Evolutionary conservation across 2,113 vertebrate genomes (phyloP).

Genomic region (Notarius lentiginosus): DNA sequence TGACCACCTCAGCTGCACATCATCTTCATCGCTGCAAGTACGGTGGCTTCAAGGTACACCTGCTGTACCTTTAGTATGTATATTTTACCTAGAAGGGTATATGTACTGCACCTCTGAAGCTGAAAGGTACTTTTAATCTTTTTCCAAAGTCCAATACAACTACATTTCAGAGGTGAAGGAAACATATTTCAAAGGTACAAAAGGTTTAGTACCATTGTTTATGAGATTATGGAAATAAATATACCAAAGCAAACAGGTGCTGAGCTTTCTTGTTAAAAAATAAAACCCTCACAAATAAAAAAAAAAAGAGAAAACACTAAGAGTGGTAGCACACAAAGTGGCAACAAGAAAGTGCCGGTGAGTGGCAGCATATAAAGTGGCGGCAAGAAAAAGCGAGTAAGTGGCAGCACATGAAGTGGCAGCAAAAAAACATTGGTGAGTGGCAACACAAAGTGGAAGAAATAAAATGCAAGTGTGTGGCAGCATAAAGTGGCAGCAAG

Average conservation of each 20-base stretch:
- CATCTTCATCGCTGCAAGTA: background rate
- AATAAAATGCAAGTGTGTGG: background rate
- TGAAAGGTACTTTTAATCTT: background rate
- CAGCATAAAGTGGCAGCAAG: background rate
- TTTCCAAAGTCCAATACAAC: background rate
- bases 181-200: background rate
- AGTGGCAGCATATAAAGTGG: background rate
- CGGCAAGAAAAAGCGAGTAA: background rate
- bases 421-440: background rate
- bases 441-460: background rate
- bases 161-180: background rate
- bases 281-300: background rate
- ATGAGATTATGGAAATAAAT: background rate
- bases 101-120: background rate
- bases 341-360: background rate
- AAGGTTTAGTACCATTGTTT: background rate
- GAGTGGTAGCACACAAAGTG: background rate
- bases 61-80: background rate
- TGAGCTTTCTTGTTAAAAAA: background rate
- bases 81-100: background rate
- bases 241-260: background rate
- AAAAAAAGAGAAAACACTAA: background rate
- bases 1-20: background rate
- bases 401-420: background rate
- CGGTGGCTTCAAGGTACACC: background rate